A percentile compares a stretch with the other conserved stretches of the same genome.
phyloP scores from a whole-genome alignment of 1,140 invertebrate genomes.

The Drosophila kepulauana region DNA sequence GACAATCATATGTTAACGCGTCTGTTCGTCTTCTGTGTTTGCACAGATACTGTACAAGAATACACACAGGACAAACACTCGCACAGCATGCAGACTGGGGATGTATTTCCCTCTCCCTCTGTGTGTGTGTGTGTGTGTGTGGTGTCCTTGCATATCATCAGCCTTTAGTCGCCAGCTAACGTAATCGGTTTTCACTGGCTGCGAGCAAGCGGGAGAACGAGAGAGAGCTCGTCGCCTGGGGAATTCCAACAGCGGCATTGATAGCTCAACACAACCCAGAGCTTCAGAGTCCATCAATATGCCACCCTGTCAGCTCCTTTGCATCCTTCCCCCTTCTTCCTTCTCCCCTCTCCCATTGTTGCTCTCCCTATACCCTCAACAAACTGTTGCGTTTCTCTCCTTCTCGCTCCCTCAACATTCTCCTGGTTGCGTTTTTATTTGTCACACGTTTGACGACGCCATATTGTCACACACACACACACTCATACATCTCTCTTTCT shows the following conservation, averaged over 20 bases:
- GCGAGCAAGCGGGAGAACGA: constrained; percentile 2
- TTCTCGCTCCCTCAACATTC: constrained; percentile 8
- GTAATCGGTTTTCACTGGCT: constrained; percentile 69
- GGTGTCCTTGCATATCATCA: constrained; percentile 69
- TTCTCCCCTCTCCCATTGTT: not conserved
- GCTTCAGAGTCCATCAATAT: constrained; percentile 59
- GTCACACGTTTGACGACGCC: constrained; percentile 51
- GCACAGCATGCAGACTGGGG: not conserved
- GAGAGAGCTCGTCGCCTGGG: constrained; percentile 31
- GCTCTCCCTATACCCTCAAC: constrained; percentile 12
- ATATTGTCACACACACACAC: constrained; percentile 44
- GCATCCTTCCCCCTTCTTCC: not conserved
- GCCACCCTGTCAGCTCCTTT: constrained; percentile 7
- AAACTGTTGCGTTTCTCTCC: constrained; percentile 64
- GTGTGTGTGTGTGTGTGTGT: not conserved
- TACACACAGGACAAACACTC: constrained; percentile 22
- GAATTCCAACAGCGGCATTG: constrained; percentile 71
- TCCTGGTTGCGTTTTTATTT: constrained; percentile 55
- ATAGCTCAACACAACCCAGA: constrained; percentile 57
- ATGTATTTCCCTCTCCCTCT: not conserved
- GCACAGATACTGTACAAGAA: constrained; percentile 58
- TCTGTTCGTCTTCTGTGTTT: constrained; percentile 50
- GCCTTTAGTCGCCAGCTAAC: constrained; percentile 53
- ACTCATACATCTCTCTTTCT: constrained; percentile 21
- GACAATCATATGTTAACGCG: constrained; percentile 80